Conservation (phyloP, 1,140 invertebrate species). For the Teleopsis dalmanni region DNA sequence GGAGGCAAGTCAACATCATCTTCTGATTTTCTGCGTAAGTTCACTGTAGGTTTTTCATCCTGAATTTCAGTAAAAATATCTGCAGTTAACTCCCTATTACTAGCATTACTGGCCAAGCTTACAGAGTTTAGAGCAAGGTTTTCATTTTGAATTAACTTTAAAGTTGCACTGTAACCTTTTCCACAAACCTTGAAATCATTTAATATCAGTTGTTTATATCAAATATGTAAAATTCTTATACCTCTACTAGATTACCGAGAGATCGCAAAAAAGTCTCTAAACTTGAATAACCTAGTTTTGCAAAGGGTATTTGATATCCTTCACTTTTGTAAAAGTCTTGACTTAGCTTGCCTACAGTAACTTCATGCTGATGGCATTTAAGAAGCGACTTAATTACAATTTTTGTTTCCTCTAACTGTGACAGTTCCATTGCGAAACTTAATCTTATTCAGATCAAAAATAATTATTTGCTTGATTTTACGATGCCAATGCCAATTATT, state of each 20-base stretch:
- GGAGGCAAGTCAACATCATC: no score
- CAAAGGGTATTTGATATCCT: constrained; percentile 21
- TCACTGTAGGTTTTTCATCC: no score
- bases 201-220: not conserved
- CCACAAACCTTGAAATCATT: not conserved
- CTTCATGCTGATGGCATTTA: constrained; percentile 19
- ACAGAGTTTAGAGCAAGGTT: no score
- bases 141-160: no score
- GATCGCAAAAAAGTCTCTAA: constrained; percentile 24
- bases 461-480: not conserved
- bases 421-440: constrained; percentile 15
- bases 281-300: constrained; percentile 21
- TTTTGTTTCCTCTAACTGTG: constrained; percentile 19
- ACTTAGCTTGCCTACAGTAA: constrained; percentile 24
- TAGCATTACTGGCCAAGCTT: no score
- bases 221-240: constrained; percentile 11
- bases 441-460: not conserved
- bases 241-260: constrained; percentile 24
- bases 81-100: no score
- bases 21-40: no score
- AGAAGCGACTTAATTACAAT: constrained; percentile 28
- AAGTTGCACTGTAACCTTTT: no score
- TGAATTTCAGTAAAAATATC: no score
- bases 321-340: constrained; percentile 24
- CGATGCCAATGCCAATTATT: not conserved